Evolutionary conservation across 2,888 invertebrate species (phyloP).

Genomic region (Stenchaetothrips biformis): DNA sequence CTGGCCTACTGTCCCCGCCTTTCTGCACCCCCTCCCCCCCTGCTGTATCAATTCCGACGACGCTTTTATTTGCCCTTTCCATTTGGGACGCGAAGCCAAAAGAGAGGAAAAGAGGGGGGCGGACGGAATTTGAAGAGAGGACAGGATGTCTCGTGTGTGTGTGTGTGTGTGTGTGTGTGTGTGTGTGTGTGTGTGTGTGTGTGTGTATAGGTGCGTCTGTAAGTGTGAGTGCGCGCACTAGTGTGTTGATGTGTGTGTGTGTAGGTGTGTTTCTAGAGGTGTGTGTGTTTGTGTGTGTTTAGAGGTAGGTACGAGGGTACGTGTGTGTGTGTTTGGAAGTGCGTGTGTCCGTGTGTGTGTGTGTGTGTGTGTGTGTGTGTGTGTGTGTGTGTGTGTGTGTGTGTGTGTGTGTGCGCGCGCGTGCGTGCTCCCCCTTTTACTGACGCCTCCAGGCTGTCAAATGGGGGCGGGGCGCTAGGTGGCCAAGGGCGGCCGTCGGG

Average conservation of each 20-base stretch:
- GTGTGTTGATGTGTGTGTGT: neutral
- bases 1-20: neutral
- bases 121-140: no score
- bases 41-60: constrained; percentile 10
- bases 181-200: no score
- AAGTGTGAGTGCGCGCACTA: neutral
- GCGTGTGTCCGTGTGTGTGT: neutral
- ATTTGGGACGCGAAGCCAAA: neutral
- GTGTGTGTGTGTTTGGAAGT: no score
- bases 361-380: neutral
- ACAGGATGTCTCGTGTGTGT: no score
- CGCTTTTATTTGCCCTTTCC: constrained; percentile 22
- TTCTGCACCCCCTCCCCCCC: neutral
- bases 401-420: neutral
- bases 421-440: constrained; percentile 1
- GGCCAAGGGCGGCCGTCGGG: no score
- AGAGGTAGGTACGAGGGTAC: neutral
- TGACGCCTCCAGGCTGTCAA: neutral
- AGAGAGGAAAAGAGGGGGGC: neutral
- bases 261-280: neutral
- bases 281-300: no score
- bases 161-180: no score
- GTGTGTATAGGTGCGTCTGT: neutral
- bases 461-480: no score
- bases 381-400: neutral